Conservation (phyloP, 2,113 vertebrate species). For the Hyla sarda region DNA sequence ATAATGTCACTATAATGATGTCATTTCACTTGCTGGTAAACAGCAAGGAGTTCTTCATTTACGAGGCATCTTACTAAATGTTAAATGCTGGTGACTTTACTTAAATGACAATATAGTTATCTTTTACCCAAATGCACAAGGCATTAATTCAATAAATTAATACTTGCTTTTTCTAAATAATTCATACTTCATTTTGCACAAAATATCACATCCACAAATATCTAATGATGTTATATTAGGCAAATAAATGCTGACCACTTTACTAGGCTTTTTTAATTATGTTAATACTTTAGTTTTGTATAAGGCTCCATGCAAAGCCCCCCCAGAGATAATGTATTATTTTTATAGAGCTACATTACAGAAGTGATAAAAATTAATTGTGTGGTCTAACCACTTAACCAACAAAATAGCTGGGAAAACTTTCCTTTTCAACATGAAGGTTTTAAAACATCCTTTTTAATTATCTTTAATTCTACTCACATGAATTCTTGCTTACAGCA, state of each 20-base stretch:
- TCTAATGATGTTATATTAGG: constrained; percentile 5
- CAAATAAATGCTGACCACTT: constrained; percentile 1
- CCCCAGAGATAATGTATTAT: constrained; percentile 17
- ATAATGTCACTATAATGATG: constrained; percentile 39
- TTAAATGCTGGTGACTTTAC: background rate
- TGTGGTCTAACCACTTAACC: background rate
- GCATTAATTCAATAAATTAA: background rate
- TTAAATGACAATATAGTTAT: background rate
- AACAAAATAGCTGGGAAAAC: background rate
- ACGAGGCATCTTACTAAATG: background rate
- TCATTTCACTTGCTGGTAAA: constrained; percentile 32
- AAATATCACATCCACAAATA: background rate
- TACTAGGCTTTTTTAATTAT: constrained; percentile 27
- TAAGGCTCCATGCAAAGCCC: background rate
- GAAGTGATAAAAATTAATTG: constrained; percentile 19
- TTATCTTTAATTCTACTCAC: constrained; percentile 29
- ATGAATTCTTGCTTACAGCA: constrained; percentile 24
- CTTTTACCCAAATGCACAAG: background rate
- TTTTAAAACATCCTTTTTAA: constrained; percentile 13
- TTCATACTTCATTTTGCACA: constrained; percentile 10
- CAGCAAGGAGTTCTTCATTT: constrained; percentile 15
- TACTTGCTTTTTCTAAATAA: background rate
- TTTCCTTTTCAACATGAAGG: background rate
- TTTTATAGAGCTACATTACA: background rate
- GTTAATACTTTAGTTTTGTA: constrained; percentile 23